Evolutionary conservation across 1,140 invertebrate genomes (phyloP), one percentile per base, ranked within the genome.

Genomic region (Phenacoccus solenopsis): DNA sequence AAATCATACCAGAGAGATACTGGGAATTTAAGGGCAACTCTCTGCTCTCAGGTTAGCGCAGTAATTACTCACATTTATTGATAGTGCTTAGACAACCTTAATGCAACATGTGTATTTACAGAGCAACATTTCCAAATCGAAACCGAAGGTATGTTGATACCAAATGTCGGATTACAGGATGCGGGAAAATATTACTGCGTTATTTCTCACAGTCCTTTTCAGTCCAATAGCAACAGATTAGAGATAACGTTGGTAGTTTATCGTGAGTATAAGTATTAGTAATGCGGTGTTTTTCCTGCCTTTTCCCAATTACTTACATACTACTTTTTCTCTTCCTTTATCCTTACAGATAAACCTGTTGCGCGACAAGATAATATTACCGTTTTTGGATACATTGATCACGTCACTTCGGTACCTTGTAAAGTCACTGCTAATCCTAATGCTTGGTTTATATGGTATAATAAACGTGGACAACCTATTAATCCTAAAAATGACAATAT

Each of bases 211-310:
- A 16, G 59, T 7, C 59, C 59, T 10, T 64, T 64, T 24, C 59
- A 64, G 20, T 64, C 59, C 20, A 64, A 10, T 27, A 9, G 25
- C 9, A 64, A 64, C 16, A 2, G 59, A 10, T 16, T 25, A 64
- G 59, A 64, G 16, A 64, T 64, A 64, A 64, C 59, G 25, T 64
- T 64, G 22, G 25, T 64, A 24, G 59, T 64, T 16, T 64, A 64
- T 27, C 13, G 59, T 64, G 25, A 22, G 38, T 49, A 49, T n/a
- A n/a, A 16, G 3, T 16, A 49, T n/a, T n/a, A n/a, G n/a, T n/a
- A n/a, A 5, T 32, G 30, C 30, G 13, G 30, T 7, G 30, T 32
- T 32, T 32, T 32, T 5, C 30, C 5, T 7, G 30, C 30, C 13
- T 13, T n/a, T n/a, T n/a, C n/a, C n/a, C n/a, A n/a, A n/a, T n/a